Evolutionary conservation across 2,113 vertebrate species (phyloP).

Genomic region (Hucho hucho): DNA sequence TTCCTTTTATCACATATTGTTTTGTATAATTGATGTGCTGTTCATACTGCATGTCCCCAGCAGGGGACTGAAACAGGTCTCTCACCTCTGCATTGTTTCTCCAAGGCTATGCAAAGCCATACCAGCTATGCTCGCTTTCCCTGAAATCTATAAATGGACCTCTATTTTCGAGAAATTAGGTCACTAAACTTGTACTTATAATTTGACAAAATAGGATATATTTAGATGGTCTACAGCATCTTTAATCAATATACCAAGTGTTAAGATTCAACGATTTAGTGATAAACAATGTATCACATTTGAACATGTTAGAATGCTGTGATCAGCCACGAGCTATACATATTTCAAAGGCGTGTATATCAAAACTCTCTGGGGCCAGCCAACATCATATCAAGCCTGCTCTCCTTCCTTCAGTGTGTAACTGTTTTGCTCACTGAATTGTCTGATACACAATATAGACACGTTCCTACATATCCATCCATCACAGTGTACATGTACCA

Average conservation of each 20-base stretch:
- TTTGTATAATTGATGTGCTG: constrained; percentile 2
- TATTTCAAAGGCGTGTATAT: constrained; percentile 13
- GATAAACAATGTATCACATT: constrained; percentile 15
- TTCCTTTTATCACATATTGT: background rate
- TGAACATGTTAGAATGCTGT: constrained; percentile 20
- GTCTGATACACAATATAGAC: constrained; percentile 19
- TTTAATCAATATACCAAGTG: constrained; percentile 25
- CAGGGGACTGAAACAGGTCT: constrained; percentile 18
- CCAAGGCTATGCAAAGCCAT: constrained; percentile 45
- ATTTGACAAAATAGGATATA: constrained; percentile 55
- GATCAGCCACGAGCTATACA: constrained; percentile 29
- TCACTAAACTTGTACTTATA: constrained; percentile 60
- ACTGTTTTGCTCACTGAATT: constrained; percentile 20
- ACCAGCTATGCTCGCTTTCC: constrained; percentile 39
- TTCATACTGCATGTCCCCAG: background rate
- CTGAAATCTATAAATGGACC: constrained; percentile 59
- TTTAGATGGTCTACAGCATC: constrained; percentile 62
- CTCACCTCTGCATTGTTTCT: constrained; percentile 35
- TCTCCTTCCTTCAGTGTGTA: constrained; percentile 21
- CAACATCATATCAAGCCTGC: constrained; percentile 43
- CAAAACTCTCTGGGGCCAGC: constrained; percentile 24
- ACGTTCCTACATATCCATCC: constrained; percentile 52
- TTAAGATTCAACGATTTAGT: constrained; percentile 18
- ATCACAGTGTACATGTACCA: constrained; percentile 41
- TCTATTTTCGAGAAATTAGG: constrained; percentile 64